These are phyloP conservation scores for Ceratina japonica DNA, from an alignment of 1,140 invertebrate species.

Conservation along the genomic window DNA sequence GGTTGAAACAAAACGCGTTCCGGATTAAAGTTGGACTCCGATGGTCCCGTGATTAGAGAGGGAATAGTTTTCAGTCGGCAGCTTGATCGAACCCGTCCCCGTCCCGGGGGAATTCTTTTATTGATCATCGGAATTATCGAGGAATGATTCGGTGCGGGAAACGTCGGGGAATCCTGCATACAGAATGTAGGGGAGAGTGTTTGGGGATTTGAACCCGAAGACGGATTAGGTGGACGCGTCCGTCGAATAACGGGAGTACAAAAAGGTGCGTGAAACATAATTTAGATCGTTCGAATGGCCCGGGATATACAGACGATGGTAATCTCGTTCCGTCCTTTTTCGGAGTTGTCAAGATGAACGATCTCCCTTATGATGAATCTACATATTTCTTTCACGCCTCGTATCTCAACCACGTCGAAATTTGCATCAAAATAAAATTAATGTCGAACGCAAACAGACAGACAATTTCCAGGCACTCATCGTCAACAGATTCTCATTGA, in stretches of 20 bases:
- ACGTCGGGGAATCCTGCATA: neutral
- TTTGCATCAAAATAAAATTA: too few relatives aligned
- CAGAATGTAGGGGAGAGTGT: neutral
- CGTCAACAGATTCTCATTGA: too few relatives aligned
- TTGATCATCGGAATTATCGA: neutral
- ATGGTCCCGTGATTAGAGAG: neutral
- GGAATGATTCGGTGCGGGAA: neutral
- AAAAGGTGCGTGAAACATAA: neutral
- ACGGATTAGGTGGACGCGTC: neutral
- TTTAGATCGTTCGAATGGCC: neutral
- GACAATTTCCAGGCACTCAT: too few relatives aligned
- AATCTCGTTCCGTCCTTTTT: neutral
- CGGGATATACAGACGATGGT: conserved; percentile 1
- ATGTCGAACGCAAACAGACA: too few relatives aligned
- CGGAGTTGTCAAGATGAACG: conserved; percentile 1
- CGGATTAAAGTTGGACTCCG: neutral
- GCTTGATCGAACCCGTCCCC: neutral
- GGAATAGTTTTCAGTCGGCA: too few relatives aligned
- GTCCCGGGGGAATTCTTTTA: neutral
- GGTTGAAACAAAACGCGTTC: neutral
- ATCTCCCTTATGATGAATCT: neutral
- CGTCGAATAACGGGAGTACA: neutral
- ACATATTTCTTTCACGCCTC: neutral
- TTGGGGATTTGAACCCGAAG: neutral
- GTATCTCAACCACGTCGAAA: neutral